Evolutionary conservation across 2,888 invertebrate species (phyloP).

Genomic region (Bursaphelenchus okinawaensis): DNA sequence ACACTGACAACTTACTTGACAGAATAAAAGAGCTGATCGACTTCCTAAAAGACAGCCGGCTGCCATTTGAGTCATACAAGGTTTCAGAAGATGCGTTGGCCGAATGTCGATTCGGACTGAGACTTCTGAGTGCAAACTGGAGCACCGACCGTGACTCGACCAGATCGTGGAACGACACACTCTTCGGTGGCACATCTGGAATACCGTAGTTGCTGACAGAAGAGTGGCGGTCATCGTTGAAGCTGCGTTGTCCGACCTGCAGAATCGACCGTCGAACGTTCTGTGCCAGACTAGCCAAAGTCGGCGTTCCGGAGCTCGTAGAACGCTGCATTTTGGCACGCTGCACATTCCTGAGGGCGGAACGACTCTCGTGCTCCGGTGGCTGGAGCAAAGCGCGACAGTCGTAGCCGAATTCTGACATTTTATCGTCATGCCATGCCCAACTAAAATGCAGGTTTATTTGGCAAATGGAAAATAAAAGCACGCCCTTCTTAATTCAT

Average conservation of each 20-base stretch:
- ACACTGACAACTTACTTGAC: slow-evolving; percentile 7
- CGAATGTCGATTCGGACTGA: slow-evolving; percentile 17
- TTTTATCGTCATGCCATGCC: not conserved
- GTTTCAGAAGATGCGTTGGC: not conserved
- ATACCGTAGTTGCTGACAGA: not conserved
- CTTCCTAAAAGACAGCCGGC: slow-evolving; percentile 5
- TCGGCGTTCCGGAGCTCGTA: slow-evolving; percentile 3
- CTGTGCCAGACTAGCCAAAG: not conserved
- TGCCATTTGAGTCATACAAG: not conserved
- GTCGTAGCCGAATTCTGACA: not conserved
- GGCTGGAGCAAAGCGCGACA: not conserved
- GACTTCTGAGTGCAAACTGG: slow-evolving; percentile 20
- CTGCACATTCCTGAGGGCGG: not conserved
- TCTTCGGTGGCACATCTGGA: slow-evolving; percentile 13
- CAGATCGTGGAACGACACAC: slow-evolving; percentile 21
- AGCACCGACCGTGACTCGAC: slow-evolving; percentile 18
- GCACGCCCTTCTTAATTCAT: not conserved
- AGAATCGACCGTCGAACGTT: slow-evolving; percentile 10
- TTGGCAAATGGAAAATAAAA: not conserved
- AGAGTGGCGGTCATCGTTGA: not conserved
- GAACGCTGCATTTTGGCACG: not conserved
- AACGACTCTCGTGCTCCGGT: not conserved
- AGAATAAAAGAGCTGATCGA: slow-evolving; percentile 14
- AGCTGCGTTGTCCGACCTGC: not conserved
- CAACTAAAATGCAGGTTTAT: not conserved